Evolutionary conservation across 2,113 vertebrate genomes (phyloP), one percentile per base, ranked within the genome.

Genomic region (Gallinago paraguaiae): DNA sequence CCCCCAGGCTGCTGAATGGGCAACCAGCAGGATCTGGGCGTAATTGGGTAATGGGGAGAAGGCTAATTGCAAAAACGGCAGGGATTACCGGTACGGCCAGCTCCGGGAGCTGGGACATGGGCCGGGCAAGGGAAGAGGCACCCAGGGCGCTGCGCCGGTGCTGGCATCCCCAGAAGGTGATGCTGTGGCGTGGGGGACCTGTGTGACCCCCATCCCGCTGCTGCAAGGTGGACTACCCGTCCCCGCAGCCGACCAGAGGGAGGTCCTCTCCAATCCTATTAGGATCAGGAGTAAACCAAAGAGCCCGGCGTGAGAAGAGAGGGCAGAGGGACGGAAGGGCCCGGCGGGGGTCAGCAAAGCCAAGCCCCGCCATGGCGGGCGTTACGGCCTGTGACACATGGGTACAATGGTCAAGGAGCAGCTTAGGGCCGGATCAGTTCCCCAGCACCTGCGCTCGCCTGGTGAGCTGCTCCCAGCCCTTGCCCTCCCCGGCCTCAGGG

Each of bases 401-500:
- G 37, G 54, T 0, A 24, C 23, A 43, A 23, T 41, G 77, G 90
- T 70, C 67, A 50, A 56, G 88, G 88, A 20, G 5, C 35, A 3
- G 60, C 80, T 72, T 11, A 39, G 85, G 22, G 70, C 60, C 9
- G 6, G 54, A 35, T 50, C 76, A 17, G n/a, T 5, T 41, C 78
- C 72, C 27, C 10, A 11, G 6, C 86, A 87, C 92, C 92, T 68
- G 86, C 77, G 3, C 23, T 41, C 6, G 22, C 75, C 41, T 11
- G 39, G 61, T 76, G 27, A 27, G 53, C 35, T 2, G 22, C 35
- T 41, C 41, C 65, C 10, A 4, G 5, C 1, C 46, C 53, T 12
- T 0, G 5, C 5, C 0, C 4, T 37, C 41, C 35, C 35, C 1
- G 3, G n/a, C 68, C 22, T 13, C 6, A 2, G 3, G 33, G 17